A percentile compares a stretch with the other conserved stretches of the same genome.
These are phyloP conservation scores for Diorhabda elongata DNA, from an alignment of 1,140 invertebrate genomes.

Conservation along the genomic window DNA sequence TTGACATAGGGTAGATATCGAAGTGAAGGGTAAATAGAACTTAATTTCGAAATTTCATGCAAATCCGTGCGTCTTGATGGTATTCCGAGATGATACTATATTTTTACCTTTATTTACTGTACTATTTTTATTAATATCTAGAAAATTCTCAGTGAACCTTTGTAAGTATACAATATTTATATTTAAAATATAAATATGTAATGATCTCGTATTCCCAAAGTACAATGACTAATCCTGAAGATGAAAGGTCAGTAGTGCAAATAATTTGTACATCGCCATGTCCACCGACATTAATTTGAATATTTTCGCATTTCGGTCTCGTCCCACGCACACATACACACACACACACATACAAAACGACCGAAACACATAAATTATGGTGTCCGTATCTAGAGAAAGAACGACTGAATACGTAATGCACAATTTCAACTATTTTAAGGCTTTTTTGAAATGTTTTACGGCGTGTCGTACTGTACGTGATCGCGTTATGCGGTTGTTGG, in stretches of 20 bases:
- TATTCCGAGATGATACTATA: too few species aligned
- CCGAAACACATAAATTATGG: conserved; percentile 7
- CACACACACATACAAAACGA: neutral
- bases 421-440: conserved; percentile 5
- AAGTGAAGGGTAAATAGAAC: too few species aligned
- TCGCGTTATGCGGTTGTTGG: neutral
- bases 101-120: too few species aligned
- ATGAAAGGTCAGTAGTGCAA: neutral
- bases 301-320: conserved; percentile 11
- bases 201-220: too few species aligned
- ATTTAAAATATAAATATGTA: too few species aligned
- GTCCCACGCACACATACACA: neutral
- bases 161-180: too few species aligned
- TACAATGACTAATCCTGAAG: too few species aligned
- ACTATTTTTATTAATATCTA: too few species aligned
- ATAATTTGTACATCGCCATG: neutral
- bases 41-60: too few species aligned
- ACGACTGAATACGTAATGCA: conserved; percentile 8
- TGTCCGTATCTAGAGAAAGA: conserved; percentile 3
- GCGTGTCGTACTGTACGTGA: conserved; percentile 4
- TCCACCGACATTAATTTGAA: conserved; percentile 1
- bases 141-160: too few species aligned
- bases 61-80: too few species aligned
- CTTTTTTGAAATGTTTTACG: conserved; percentile 6
- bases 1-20: too few species aligned